Conservation (phyloP, 2,113 vertebrate genomes). For the Mustela nigripes region DNA sequence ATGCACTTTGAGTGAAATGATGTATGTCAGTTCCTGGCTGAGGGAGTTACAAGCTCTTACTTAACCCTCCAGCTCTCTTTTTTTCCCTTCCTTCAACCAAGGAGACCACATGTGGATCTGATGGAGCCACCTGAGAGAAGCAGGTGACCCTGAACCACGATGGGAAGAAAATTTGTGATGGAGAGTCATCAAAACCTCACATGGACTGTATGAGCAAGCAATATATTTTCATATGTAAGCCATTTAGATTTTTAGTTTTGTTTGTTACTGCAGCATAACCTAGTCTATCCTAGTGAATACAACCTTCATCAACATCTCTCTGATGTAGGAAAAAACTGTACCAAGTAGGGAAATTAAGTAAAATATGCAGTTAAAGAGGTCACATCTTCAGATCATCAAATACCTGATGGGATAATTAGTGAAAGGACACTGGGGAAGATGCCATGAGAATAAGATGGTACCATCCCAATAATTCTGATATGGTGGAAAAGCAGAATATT, state of each 20-base stretch:
- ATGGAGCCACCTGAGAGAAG: not conserved
- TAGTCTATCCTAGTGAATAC: not conserved
- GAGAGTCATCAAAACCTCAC: not conserved
- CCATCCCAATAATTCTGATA: not conserved
- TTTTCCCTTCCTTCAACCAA: not conserved
- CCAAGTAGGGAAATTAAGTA: not conserved
- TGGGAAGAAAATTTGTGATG: not conserved
- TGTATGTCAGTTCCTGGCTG: slow-evolving; percentile 1
- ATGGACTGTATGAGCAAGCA: not conserved
- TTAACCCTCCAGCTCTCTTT: not conserved
- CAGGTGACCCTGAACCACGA: not conserved
- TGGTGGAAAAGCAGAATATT: not conserved
- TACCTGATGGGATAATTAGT: not conserved
- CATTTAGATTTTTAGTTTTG: not conserved
- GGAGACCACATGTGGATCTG: not conserved
- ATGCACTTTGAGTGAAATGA: slow-evolving; percentile 10
- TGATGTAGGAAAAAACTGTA: not conserved
- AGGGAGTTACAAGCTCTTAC: not conserved
- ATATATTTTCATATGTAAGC: not conserved
- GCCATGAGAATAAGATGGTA: not conserved
- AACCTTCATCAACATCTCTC: not conserved
- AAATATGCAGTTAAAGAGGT: not conserved
- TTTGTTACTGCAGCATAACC: not conserved
- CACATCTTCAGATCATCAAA: not conserved
- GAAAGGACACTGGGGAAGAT: not conserved